Evolutionary conservation across 2,888 invertebrate genomes (phyloP).

Genomic region (Lasioglossum malachurum): DNA sequence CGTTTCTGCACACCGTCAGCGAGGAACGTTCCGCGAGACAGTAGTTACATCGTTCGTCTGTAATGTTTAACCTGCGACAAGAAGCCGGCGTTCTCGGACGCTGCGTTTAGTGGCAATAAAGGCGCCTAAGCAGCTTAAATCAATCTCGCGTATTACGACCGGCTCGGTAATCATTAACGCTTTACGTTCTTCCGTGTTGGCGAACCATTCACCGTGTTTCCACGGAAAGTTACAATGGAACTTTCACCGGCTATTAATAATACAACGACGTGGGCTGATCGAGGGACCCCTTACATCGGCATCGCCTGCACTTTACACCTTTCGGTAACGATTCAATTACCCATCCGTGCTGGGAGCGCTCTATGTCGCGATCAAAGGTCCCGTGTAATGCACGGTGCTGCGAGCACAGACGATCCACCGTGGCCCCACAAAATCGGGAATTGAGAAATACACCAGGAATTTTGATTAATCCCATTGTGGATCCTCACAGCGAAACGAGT

Average conservation of each 20-base stretch:
- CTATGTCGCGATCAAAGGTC: neutral
- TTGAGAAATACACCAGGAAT: neutral
- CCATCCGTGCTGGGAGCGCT: neutral
- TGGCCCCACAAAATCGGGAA: neutral
- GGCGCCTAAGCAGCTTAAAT: conserved; percentile 7
- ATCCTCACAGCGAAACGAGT: neutral
- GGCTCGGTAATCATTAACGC: conserved; percentile 40
- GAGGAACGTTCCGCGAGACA: neutral
- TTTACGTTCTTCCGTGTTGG: conserved; percentile 50
- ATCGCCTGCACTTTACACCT: conserved; percentile 25
- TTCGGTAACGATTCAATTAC: conserved; percentile 31
- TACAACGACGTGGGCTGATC: conserved; percentile 48
- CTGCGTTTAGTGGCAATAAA: conserved; percentile 24
- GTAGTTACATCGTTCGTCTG: neutral
- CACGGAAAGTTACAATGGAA: conserved; percentile 59
- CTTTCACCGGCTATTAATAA: conserved; percentile 67
- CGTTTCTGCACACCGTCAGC: neutral
- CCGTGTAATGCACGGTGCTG: neutral
- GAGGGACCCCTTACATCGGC: conserved; percentile 17
- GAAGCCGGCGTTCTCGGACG: neutral
- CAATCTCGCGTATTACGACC: conserved; percentile 22
- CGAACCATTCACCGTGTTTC: conserved; percentile 44
- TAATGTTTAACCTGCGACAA: conserved; percentile 1
- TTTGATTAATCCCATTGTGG: neutral
- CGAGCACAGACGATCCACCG: neutral